phyloP scores from a whole-genome alignment of 2,113 vertebrate species.

The Macroglossus sobrinus region DNA sequence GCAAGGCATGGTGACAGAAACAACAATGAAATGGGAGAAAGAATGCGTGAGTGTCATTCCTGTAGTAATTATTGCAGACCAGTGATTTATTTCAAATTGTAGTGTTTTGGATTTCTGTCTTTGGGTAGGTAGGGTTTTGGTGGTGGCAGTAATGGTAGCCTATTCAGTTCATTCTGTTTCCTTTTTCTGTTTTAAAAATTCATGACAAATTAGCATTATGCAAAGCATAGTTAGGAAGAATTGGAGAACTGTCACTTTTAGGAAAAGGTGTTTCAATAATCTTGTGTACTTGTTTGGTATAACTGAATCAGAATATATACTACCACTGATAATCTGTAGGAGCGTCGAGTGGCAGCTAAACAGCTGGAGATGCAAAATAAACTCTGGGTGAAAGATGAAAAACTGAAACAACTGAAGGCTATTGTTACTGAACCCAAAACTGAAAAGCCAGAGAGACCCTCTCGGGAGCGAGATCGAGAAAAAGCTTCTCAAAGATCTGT shows the following conservation, averaged over 20 bases:
- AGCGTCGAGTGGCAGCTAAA: slow-evolving; percentile 93
- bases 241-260: neutral
- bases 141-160: too few relatives aligned
- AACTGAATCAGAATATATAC: neutral
- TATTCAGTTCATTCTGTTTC: too few relatives aligned
- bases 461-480: slow-evolving; percentile 87
- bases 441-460: slow-evolving; percentile 86
- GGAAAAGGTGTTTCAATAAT: neutral
- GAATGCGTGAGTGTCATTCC: slow-evolving; percentile 91
- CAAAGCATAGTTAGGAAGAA: neutral
- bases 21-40: slow-evolving; percentile 94
- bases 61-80: rapidly evolving
- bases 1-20: slow-evolving; percentile 92
- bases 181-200: neutral
- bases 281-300: rapidly evolving
- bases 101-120: neutral
- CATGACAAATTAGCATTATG: neutral
- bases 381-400: slow-evolving; percentile 99
- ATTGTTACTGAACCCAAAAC: slow-evolving; percentile 92
- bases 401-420: slow-evolving; percentile 97
- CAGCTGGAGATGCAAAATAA: slow-evolving; percentile 99
- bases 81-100: neutral
- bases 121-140: neutral
- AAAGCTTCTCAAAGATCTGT: slow-evolving; percentile 83
- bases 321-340: slow-evolving; percentile 77